phyloP scores from a whole-genome alignment of 2,888 invertebrate species.

The Drosophila atroscutellata region DNA sequence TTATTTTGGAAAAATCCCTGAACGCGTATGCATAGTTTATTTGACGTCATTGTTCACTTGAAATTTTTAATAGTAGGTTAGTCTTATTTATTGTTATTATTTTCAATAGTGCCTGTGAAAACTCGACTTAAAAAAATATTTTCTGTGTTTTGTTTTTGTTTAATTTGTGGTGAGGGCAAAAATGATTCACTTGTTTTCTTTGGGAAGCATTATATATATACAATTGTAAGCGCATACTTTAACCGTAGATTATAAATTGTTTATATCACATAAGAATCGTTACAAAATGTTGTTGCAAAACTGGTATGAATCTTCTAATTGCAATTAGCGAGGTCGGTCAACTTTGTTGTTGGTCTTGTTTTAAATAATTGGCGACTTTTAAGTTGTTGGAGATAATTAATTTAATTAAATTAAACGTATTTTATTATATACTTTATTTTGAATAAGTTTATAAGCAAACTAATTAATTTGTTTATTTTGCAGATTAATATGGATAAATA shows the following conservation, averaged over 20 bases:
- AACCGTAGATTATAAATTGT: not conserved
- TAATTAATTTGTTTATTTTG: not conserved
- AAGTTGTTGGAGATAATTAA: not conserved
- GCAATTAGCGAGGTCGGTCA: not conserved
- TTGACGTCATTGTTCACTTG: slow-evolving; percentile 36
- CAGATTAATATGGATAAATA: slow-evolving; percentile 21
- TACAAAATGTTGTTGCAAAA: not conserved
- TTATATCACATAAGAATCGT: not conserved
- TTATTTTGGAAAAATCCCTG: slow-evolving; percentile 17
- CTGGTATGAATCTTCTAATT: not conserved
- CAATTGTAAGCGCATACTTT: not conserved
- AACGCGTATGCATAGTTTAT: not conserved
- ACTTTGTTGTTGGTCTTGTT: not conserved
- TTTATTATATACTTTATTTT: not conserved
- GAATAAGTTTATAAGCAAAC: not conserved
- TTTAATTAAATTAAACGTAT: not conserved
- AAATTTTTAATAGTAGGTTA: slow-evolving; percentile 8
- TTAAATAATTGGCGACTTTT: not conserved
- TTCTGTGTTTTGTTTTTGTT: slow-evolving; percentile 1
- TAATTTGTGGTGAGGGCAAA: slow-evolving; percentile 11
- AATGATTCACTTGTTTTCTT: slow-evolving; percentile 27
- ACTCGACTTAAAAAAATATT: not conserved
- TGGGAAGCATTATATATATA: slow-evolving; percentile 4
- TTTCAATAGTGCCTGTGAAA: not conserved
- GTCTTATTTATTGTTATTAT: not conserved